Percentiles rank a stretch among this genome's conserved stretches.
phyloP scores from a whole-genome alignment of 2,113 vertebrate species.

The Neolamprologus tretocephalus region DNA sequence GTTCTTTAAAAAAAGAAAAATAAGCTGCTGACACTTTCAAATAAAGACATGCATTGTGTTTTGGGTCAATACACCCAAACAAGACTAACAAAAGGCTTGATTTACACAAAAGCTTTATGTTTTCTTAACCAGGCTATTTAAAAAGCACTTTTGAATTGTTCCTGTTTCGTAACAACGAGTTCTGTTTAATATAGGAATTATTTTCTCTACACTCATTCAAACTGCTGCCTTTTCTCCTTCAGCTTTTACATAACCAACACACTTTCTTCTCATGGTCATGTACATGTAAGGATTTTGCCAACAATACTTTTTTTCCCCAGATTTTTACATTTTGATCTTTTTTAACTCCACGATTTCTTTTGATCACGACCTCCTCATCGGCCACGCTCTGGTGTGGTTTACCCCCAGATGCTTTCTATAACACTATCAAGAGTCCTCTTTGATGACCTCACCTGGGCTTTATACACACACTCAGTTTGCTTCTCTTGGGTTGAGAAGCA shows the following conservation, averaged over 20 bases:
- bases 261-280: background rate
- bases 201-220: background rate
- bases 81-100: background rate
- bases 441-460: background rate
- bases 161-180: background rate
- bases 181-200: rapidly evolving
- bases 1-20: background rate
- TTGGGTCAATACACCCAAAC: background rate
- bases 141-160: background rate
- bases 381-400: background rate
- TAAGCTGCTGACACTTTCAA: background rate
- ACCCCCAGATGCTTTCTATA: background rate
- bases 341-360: background rate
- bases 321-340: background rate
- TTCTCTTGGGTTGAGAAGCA: background rate
- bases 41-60: background rate
- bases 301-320: rapidly evolving
- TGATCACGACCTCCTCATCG: rapidly evolving
- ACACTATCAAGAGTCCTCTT: background rate
- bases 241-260: background rate
- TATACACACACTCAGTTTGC: background rate
- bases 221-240: background rate
- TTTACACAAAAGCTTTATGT: background rate
- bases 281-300: background rate
- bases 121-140: background rate